phyloP scores from a whole-genome alignment of 2,797 vertebrate species.

The Trematomus bernacchii region DNA sequence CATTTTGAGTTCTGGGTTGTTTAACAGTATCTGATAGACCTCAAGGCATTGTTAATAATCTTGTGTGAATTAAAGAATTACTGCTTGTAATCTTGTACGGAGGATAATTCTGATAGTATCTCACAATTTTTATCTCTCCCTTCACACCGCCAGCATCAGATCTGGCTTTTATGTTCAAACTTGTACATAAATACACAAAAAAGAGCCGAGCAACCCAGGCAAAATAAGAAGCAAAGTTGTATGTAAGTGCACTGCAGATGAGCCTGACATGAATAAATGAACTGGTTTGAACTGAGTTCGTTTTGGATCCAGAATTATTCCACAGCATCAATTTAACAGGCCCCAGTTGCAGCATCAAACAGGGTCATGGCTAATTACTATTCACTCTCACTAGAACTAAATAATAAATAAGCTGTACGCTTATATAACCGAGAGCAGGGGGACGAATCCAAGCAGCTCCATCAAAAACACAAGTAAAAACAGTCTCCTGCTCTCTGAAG shows the following conservation, averaged over 20 bases:
- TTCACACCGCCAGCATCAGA: background rate
- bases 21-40: constrained; percentile 60
- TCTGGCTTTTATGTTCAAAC: constrained; percentile 18
- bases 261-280: constrained; percentile 76
- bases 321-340: constrained; percentile 73
- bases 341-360: constrained; percentile 75
- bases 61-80: constrained; percentile 35
- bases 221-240: constrained; percentile 41
- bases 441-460: constrained; percentile 25
- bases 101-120: constrained; percentile 54
- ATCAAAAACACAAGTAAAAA: constrained; percentile 45
- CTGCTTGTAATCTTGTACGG: constrained; percentile 47
- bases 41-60: constrained; percentile 50
- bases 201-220: constrained; percentile 14
- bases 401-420: constrained; percentile 73
- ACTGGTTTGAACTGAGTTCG: constrained; percentile 65
- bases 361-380: constrained; percentile 77
- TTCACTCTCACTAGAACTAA: constrained; percentile 73
- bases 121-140: constrained; percentile 14
- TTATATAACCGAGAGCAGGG: constrained; percentile 63
- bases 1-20: constrained; percentile 44
- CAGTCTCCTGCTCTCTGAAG: constrained; percentile 23
- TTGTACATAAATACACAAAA: constrained; percentile 10
- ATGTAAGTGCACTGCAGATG: constrained; percentile 50
- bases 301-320: constrained; percentile 66